Base-by-base conservation (phyloP, 2,888 invertebrate genomes). In the Tachina lurida region DNA sequence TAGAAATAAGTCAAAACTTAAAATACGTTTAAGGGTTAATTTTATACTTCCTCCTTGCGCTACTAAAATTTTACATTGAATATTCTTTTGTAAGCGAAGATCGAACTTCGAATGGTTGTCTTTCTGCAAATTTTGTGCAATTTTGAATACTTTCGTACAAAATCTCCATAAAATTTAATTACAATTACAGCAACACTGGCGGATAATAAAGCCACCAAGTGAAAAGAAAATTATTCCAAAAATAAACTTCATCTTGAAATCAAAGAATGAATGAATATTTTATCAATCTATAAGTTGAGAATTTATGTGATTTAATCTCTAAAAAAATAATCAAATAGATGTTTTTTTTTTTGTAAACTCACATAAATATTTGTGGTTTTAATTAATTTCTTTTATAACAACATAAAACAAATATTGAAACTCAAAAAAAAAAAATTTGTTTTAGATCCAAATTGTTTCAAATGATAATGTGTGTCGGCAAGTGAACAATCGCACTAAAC, bases 291-390 rank as follows among this genome's bases (percentile, higher is more conserved):
- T 31, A 31, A 31, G 4, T 31, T 31, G 5, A 7, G 31, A 31
- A 31, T 31, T 31, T 31, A 73, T 17, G 19, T 56, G 54, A 45
- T 67, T 56, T 65, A 58, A 67, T 31, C 31, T 62, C 47, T 41
- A 49, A 77, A 49, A 47, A 77, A 47, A 67, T 58, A 77, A 77
- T 47, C 58, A 67, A 68, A 77, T 58, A 77, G 9, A 19, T 74
- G 10, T 22, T 52, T 22, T 73, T 13, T 49, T 43, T 63, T 75
- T 43, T 63, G 17, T 1, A 52, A 31, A 31, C 31, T 31, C 31
- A 63, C 60, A 31, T 22, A 47, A 43, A 22, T 47, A 31, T 17
- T n/a, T 43, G 22, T 45, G 43, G 12, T 43, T 56, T 65, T 39
- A 76, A 76, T 76, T 76, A 67, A 76, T 65, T 63, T 56, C 39